Base-by-base conservation (phyloP, 2,797 vertebrate genomes). In the Chelidonichthys spinosus region DNA sequence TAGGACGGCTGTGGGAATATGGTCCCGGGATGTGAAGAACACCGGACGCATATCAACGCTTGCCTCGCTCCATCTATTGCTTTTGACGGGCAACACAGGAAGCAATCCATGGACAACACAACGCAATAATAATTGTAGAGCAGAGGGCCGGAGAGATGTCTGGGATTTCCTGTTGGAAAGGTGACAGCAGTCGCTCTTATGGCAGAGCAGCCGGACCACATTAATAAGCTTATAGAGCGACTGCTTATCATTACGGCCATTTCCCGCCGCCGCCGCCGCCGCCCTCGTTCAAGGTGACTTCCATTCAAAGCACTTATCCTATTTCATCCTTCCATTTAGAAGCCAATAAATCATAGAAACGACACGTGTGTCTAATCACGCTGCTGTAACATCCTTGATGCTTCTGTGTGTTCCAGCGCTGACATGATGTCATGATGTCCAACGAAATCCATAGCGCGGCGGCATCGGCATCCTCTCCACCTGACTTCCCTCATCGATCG, bases 241-340 rank as follows among this genome's bases (percentile, higher is more conserved):
- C 72, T 72, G 78, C 89, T 90, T 83, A 88, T 89, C 87, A 82
- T 89, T 86, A 87, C 72, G 72, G 81, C 80, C 86, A 85, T 90
- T 92, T 85, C 83, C 43, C 44, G 49, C 33, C 75, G 59, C 59
- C 46, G 71, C 59, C 46, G 71, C 89, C 63, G 76, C 86, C 81
- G 89, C 75, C 89, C 85, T 67, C 50, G 69, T 75, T 85, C 84
- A 93, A 92, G 92, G 91, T 91, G 91, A 93, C 89, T 91, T 86
- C 82, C 82, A 85, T 85, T 90, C 75, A 71, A 79, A 83, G 66
- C 67, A 37, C 79, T 69, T 66, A 83, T 83, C 87, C 79, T 74
- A 49, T 88, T 89, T 90, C 46, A 83, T 63, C 71, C 75, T 39
- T 88, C 85, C 78, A 90, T 88, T 91, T 82, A 84, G 79, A 74